A percentile compares a stretch with the other conserved stretches of the same genome.
Conservation (phyloP, 23 tunicate genomes). For the Ciona savignyi region DNA sequence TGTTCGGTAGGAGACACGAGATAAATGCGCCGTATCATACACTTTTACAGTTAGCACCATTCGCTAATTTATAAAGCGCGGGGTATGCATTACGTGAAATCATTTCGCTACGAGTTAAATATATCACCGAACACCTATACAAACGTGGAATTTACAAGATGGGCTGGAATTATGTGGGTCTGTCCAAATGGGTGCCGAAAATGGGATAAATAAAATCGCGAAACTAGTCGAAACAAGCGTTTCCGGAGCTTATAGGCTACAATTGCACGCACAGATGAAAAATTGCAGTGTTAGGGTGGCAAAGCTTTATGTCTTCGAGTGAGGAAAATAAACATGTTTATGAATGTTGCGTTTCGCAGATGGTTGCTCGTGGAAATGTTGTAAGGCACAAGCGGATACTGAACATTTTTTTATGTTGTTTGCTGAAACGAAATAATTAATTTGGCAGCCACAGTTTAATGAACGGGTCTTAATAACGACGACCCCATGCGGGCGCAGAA, state of each 20-base stretch:
- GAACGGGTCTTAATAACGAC: constrained; percentile 8
- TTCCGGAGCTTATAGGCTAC: neutral
- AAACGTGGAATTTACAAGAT: neutral
- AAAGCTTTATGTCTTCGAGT: neutral
- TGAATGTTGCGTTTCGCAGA: neutral
- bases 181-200: no score
- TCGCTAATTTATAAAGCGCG: no score
- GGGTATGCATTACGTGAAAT: no score
- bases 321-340: neutral
- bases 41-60: no score
- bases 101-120: neutral
- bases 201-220: no score
- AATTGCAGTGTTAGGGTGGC: neutral
- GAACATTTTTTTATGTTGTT: neutral
- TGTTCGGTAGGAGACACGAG: no score
- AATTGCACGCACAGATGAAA: neutral
- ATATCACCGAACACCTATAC: neutral
- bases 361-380: no score
- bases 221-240: neutral
- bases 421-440: neutral
- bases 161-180: no score
- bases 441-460: neutral
- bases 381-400: neutral
- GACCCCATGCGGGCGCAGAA: constrained; percentile 62
- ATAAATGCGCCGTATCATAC: no score